Base-by-base conservation (phyloP, 1,140 invertebrate genomes). In the Magallana angulata region DNA sequence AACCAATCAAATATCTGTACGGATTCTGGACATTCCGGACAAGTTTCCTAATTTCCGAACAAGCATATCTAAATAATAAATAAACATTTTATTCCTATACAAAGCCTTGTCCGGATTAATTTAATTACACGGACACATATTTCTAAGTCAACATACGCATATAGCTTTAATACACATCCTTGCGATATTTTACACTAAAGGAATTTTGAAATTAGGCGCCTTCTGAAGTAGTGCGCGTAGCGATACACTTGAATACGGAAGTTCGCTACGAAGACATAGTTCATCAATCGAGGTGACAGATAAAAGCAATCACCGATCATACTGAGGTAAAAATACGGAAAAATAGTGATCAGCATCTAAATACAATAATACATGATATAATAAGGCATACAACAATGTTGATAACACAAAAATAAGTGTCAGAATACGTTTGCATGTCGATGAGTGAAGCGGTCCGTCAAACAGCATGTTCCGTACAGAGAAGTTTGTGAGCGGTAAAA, bases 361-460 rank as follows among this genome's bases (percentile, higher is more conserved):
- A 12, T 12, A 64, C 62, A 64, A 64, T 11, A 64, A 64, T 64
- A n/a, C 14, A 16, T 16, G 16, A n/a, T 64, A 11, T n/a, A 64
- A 64, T 36, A 64, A n/a, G n/a, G 18, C 18, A n/a, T 64, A 64
- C 16, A 64, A 1, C 0, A 64, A 14, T 14, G 62, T 64, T 64
- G 16, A 14, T n/a, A 7, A 18, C 7, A 64, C 7, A 64, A 64
- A 16, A 0, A 64, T 14, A 18, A 7, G 18, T 7, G 18, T 16
- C 11, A 60, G 59, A 60, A 16, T 12, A 60, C 1, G 59, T 16
- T 12, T 4, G 59, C 11, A 16, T 60, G 9, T 60, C 1, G 18
- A 24, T 24, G 18, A 24, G 18, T 24, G 48, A 12, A 88, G 88
- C 3, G 91, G 48, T 24, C 24, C 24, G 24, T 24, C 24, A 24